Percentiles rank a stretch among this genome's conserved stretches.
These are phyloP conservation scores for Clostera curtula DNA, from an alignment of 2,888 invertebrate species.

Conservation along the genomic window DNA sequence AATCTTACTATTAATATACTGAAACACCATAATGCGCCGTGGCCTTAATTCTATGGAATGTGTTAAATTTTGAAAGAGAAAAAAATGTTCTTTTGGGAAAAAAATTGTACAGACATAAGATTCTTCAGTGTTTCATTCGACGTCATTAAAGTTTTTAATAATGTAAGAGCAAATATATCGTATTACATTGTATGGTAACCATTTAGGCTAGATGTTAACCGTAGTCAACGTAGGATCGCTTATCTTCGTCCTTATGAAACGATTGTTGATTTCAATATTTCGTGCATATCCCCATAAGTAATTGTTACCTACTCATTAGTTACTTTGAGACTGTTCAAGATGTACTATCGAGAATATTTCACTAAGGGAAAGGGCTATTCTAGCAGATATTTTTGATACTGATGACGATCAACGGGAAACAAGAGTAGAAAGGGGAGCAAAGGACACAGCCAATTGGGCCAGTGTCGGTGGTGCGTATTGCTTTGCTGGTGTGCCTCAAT, in stretches of 20 bases:
- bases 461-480: too few relatives aligned
- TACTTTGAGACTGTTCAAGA: conserved; percentile 74
- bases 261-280: conserved; percentile 58
- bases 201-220: conserved; percentile 54
- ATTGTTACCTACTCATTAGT: conserved; percentile 73
- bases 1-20: conserved; percentile 64
- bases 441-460: conserved; percentile 13
- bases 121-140: conserved; percentile 40
- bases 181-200: conserved; percentile 45
- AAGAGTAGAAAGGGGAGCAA: conserved; percentile 40
- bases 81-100: conserved; percentile 24
- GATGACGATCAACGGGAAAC: conserved; percentile 71
- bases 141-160: conserved; percentile 38
- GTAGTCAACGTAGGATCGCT: conserved; percentile 51
- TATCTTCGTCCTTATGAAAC: conserved; percentile 53
- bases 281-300: conserved; percentile 70
- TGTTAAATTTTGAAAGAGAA: conserved; percentile 58
- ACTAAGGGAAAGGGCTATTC: conserved; percentile 72
- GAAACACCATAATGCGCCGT: conserved; percentile 74
- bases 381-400: conserved; percentile 75
- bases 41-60: conserved; percentile 71
- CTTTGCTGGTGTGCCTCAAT: too few relatives aligned
- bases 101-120: conserved; percentile 50
- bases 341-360: conserved; percentile 67
- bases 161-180: conserved; percentile 48